These are phyloP conservation scores for Choloepus hoffmanni DNA, from an alignment of 2,113 vertebrate species.

Conservation along the genomic window DNA sequence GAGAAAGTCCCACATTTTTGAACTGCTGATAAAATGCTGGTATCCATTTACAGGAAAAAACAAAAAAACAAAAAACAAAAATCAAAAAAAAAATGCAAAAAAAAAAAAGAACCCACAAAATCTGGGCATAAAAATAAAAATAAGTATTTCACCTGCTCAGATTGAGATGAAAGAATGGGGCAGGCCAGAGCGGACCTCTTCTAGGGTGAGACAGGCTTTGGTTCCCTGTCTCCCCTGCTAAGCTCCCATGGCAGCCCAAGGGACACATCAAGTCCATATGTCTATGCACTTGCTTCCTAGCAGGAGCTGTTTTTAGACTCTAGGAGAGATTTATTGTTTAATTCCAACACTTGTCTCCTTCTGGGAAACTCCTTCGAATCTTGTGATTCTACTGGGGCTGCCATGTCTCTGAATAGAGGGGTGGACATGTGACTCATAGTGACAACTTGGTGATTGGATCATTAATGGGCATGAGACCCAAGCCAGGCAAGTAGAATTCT, in stretches of 20 bases:
- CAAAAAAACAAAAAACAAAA: no score
- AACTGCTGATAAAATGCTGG: neutral
- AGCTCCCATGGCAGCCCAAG: neutral
- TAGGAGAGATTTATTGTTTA: neutral
- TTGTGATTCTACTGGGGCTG: neutral
- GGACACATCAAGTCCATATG: neutral
- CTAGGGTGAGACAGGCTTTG: neutral
- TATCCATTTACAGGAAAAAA: no score
- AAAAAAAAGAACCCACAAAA: neutral
- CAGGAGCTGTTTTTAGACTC: neutral
- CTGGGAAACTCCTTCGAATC: neutral
- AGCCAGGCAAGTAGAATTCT: neutral
- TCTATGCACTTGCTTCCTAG: neutral
- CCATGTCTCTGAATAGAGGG: neutral
- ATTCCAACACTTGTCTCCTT: neutral
- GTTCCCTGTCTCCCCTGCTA: neutral
- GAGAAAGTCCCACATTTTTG: neutral
- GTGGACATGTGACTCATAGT: neutral
- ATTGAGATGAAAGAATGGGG: neutral
- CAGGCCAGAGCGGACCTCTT: neutral
- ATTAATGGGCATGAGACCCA: neutral
- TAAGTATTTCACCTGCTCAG: neutral
- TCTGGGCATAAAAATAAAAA: neutral
- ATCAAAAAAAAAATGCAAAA: neutral
- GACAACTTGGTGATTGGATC: neutral